phyloP scores from a whole-genome alignment of 2,797 vertebrate species.

The Botia kubotai region DNA sequence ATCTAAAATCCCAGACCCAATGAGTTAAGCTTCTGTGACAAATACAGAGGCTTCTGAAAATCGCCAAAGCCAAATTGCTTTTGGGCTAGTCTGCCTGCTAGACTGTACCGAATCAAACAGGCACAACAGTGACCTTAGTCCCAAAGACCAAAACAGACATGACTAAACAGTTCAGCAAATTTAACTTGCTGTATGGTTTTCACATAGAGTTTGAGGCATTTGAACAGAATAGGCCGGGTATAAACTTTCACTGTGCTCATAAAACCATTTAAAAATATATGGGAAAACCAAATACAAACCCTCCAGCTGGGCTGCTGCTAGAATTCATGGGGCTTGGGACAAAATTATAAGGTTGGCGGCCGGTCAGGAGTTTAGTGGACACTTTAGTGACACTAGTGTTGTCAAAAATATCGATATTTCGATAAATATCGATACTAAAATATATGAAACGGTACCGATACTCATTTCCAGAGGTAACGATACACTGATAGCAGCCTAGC shows the following conservation, averaged over 20 bases:
- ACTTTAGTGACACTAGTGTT: too few species aligned
- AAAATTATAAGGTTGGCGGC: too few species aligned
- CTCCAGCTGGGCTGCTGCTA: too few species aligned
- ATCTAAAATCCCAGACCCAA: slow-evolving; percentile 48
- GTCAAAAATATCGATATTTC: too few species aligned
- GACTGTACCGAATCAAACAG: slow-evolving; percentile 44
- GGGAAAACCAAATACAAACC: too few species aligned
- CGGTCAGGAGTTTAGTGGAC: too few species aligned
- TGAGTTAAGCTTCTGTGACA: slow-evolving; percentile 50
- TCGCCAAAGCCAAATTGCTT: slow-evolving; percentile 51
- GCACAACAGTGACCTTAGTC: slow-evolving; percentile 33
- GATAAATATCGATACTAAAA: too few species aligned
- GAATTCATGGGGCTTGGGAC: too few species aligned
- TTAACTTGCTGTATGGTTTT: background rate
- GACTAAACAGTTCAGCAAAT: slow-evolving; percentile 30
- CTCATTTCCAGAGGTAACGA: too few species aligned
- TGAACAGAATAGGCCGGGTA: background rate
- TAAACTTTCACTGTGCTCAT: background rate
- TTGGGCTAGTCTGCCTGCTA: slow-evolving; percentile 57
- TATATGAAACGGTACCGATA: too few species aligned
- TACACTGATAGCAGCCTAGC: too few species aligned
- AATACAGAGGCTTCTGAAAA: slow-evolving; percentile 54
- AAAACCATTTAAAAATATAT: too few species aligned
- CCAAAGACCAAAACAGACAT: slow-evolving; percentile 36
- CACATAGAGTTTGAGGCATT: background rate